A percentile compares a stretch with the other conserved stretches of the same genome.
phyloP scores from a whole-genome alignment of 92 coral and sea anemone species.

The Hydrozoanthus gracilis region DNA sequence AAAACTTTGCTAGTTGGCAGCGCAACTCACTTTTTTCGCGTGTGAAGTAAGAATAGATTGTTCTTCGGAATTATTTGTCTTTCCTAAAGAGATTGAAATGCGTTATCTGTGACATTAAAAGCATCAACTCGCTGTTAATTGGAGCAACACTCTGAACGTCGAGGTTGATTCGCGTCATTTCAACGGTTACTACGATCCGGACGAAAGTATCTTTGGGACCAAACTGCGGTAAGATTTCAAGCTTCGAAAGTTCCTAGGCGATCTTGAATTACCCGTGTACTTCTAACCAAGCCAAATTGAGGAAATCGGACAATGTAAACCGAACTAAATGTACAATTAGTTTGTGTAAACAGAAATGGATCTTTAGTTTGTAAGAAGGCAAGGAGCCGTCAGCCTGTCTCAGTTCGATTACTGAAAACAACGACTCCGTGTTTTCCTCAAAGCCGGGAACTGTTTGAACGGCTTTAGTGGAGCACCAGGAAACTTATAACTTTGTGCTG shows the following conservation, averaged over 20 bases:
- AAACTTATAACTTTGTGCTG: too few species aligned
- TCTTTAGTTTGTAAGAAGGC: not conserved
- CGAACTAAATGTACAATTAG: not conserved
- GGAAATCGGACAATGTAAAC: not conserved
- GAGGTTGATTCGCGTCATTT: not conserved
- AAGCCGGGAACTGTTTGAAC: not conserved
- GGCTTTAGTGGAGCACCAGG: not conserved
- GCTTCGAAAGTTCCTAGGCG: not conserved
- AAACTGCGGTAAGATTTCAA: not conserved
- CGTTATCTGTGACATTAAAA: too few species aligned
- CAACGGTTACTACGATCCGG: not conserved
- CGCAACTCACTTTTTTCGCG: not conserved
- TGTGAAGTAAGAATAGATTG: not conserved
- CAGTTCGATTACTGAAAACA: not conserved
- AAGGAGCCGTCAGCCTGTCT: not conserved
- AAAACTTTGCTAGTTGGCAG: too few species aligned
- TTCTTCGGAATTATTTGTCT: not conserved
- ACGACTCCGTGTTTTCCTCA: not conserved
- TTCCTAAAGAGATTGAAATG: not conserved
- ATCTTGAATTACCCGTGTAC: not conserved
- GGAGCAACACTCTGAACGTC: not conserved
- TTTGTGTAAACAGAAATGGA: conserved; percentile 9
- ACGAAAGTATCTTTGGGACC: not conserved
- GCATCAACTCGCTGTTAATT: not conserved
- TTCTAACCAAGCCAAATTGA: not conserved